These are phyloP conservation scores for Lagenorhynchus albirostris DNA, from an alignment of 2,113 vertebrate species.

Conservation along the genomic window DNA sequence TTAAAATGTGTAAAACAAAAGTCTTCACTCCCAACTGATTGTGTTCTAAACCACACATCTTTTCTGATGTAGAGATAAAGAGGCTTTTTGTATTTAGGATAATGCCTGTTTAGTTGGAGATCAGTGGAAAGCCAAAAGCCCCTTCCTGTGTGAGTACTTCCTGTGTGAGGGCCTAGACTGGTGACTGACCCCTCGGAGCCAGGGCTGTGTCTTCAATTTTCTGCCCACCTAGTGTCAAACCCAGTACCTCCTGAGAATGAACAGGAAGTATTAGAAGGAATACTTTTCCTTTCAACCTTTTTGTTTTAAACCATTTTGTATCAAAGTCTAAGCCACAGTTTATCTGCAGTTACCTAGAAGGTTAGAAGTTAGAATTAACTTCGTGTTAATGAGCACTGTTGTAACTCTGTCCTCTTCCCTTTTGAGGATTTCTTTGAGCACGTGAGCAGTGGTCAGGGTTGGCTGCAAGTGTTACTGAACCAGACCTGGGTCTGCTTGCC, in stretches of 20 bases:
- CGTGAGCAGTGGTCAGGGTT: not conserved
- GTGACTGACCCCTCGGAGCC: not conserved
- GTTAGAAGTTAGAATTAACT: not conserved
- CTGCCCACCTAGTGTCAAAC: not conserved
- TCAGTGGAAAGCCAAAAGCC: not conserved
- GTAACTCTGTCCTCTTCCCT: too few relatives aligned
- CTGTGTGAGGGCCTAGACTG: not conserved
- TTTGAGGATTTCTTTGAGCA: not conserved
- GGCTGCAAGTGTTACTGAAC: not conserved
- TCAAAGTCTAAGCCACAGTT: not conserved
- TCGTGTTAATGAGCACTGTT: not conserved
- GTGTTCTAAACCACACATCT: not conserved
- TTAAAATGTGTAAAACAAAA: not conserved
- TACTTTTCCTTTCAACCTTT: not conserved
- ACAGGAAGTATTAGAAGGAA: not conserved
- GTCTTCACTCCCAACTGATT: not conserved
- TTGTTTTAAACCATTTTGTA: not conserved
- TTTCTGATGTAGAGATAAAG: not conserved
- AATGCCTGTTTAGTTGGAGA: not conserved
- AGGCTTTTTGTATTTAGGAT: not conserved
- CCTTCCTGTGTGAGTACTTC: not conserved
- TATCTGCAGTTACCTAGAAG: not conserved
- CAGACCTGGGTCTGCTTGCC: too few relatives aligned
- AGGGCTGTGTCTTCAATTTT: not conserved
- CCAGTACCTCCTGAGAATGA: not conserved